Conservation (phyloP, 2,113 vertebrate species). For the Anhinga anhinga region DNA sequence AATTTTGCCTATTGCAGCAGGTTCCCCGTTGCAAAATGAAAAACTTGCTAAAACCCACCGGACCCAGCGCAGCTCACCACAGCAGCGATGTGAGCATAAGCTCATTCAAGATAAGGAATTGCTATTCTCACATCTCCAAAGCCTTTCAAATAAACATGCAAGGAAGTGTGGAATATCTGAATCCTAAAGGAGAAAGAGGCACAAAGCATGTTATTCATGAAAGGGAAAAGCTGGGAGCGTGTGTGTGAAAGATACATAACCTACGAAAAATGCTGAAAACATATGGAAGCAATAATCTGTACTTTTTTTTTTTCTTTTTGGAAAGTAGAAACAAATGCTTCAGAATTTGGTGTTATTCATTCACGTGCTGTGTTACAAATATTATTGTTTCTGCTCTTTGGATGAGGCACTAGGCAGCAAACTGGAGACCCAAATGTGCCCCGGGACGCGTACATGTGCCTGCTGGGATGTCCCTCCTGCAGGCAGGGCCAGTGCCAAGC, state of each 20-base stretch:
- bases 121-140: not conserved
- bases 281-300: conserved; percentile 66
- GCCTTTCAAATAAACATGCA: conserved; percentile 26
- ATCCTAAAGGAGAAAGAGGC: conserved; percentile 24
- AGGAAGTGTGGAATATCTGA: not conserved
- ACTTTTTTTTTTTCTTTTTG: not conserved
- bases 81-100: not conserved
- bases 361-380: not conserved
- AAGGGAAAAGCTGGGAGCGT: conserved; percentile 26
- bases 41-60: not conserved
- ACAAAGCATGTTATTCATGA: conserved; percentile 66
- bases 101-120: not conserved
- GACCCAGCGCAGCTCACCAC: accelerated
- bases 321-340: conserved; percentile 47
- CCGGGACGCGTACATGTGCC: accelerated
- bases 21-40: not conserved
- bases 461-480: not conserved
- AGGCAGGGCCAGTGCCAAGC: not conserved
- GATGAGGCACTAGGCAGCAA: not conserved
- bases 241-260: conserved; percentile 47
- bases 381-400: conserved; percentile 18
- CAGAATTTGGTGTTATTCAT: not conserved
- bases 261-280: conserved; percentile 60
- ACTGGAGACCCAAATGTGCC: not conserved
- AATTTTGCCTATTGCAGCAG: not conserved